A percentile compares a stretch with the other conserved stretches of the same genome.
Evolutionary conservation across 2,888 invertebrate genomes (phyloP).

Genomic region (Hemistola chrysoprasaria): DNA sequence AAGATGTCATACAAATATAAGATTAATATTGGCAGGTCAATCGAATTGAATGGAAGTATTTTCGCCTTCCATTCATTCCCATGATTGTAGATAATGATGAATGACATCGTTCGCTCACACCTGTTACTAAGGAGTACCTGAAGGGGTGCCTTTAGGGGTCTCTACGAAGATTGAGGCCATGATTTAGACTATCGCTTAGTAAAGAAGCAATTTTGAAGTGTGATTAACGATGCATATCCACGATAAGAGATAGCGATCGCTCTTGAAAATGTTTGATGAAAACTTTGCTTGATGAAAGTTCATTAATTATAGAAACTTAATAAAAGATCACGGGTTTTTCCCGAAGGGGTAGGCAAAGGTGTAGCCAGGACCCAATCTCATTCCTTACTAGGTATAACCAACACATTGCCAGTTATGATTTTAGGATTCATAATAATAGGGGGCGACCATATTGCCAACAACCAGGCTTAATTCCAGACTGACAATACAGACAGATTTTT

Average conservation of each 20-base stretch:
- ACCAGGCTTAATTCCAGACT: too few relatives aligned
- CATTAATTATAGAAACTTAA: neutral
- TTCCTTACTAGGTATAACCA: too few relatives aligned
- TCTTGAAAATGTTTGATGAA: neutral
- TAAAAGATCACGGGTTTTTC: too few relatives aligned
- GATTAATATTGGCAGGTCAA: too few relatives aligned
- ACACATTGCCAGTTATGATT: too few relatives aligned
- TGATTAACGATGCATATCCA: constrained; percentile 12
- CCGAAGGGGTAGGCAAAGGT: too few relatives aligned
- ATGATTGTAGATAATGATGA: constrained; percentile 4
- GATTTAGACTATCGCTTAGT: constrained; percentile 23
- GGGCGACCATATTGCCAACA: too few relatives aligned
- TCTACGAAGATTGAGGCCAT: constrained; percentile 5
- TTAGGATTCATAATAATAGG: too few relatives aligned
- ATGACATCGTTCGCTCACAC: constrained; percentile 7
- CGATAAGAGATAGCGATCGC: neutral
- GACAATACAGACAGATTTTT: too few relatives aligned
- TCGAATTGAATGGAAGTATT: neutral
- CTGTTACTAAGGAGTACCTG: neutral
- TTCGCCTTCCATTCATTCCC: neutral
- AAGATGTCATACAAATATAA: too few relatives aligned
- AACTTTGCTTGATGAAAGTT: neutral
- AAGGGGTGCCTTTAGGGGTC: neutral
- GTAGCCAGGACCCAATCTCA: too few relatives aligned
- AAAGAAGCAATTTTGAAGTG: constrained; percentile 30